phyloP scores from a whole-genome alignment of 2,888 invertebrate species.

The Acanthopleura granulata region DNA sequence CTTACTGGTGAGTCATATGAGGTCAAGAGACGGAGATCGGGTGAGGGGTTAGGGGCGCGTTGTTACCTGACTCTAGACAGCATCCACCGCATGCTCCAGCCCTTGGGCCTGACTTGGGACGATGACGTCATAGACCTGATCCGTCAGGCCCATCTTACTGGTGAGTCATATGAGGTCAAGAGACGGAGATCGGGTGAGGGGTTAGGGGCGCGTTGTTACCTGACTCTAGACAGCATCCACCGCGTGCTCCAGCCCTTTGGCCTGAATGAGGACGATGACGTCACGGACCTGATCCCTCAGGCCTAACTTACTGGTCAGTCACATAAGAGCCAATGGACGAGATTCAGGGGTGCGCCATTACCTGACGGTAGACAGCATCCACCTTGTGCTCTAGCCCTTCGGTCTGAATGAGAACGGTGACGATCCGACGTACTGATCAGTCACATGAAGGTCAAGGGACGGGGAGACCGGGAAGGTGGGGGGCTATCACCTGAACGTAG shows the following conservation, averaged over 20 bases:
- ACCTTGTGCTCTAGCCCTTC: neutral
- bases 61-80: slow-evolving; percentile 11
- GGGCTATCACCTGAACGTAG: too few species aligned
- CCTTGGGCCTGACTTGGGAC: neutral
- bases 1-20: neutral
- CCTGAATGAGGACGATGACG: neutral
- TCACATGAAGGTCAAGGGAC: too few species aligned
- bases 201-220: too few species aligned
- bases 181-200: too few species aligned
- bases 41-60: too few species aligned
- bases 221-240: slow-evolving; percentile 11
- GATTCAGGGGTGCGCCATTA: neutral
- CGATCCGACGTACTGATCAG: too few species aligned
- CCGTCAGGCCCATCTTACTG: neutral
- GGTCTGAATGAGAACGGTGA: slow-evolving; percentile 7
- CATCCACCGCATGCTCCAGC: neutral
- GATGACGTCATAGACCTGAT: slow-evolving; percentile 8
- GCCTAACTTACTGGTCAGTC: neutral
- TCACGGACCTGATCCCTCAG: slow-evolving; percentile 4
- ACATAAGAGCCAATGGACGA: too few species aligned
- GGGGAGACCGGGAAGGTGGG: too few species aligned
- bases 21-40: too few species aligned
- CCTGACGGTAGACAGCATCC: slow-evolving; percentile 5
- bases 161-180: neutral
- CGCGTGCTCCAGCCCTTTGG: neutral